These are phyloP conservation scores for Typhlichthys eigenmanni DNA, from an alignment of 2,797 vertebrate species.

Conservation along the genomic window DNA sequence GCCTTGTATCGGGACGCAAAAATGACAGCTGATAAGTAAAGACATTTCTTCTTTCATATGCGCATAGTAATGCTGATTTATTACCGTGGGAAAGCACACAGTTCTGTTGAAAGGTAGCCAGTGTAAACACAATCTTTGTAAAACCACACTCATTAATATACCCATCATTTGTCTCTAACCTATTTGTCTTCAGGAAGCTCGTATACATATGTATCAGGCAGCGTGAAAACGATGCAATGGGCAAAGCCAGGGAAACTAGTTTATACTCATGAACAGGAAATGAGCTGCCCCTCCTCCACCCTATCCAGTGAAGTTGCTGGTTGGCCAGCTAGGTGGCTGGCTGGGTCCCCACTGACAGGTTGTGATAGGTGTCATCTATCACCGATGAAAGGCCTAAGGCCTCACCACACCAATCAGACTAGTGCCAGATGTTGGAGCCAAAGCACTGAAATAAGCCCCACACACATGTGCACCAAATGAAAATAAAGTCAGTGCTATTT, in stretches of 20 bases:
- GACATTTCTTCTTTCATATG: conserved; percentile 40
- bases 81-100: conserved; percentile 15
- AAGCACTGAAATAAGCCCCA: conserved; percentile 39
- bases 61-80: conserved; percentile 49
- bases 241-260: conserved; percentile 24
- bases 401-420: conserved; percentile 69
- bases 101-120: conserved; percentile 10
- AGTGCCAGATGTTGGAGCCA: conserved; percentile 71
- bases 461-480: conserved; percentile 35
- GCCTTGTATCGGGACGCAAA: conserved; percentile 48
- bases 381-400: conserved; percentile 66
- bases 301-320: conserved; percentile 34
- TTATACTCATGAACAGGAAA: conserved; percentile 45
- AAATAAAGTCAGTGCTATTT: conserved; percentile 39
- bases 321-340: conserved; percentile 61
- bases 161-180: conserved; percentile 4
- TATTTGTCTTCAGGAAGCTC: conserved; percentile 3
- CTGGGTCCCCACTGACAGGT: conserved; percentile 59
- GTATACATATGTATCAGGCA: conserved; percentile 5
- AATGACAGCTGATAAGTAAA: conserved; percentile 49
- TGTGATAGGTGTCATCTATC: conserved; percentile 76
- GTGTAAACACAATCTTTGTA: conserved; percentile 2
- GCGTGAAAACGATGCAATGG: conserved; percentile 9
- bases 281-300: no score
- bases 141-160: background rate